A percentile compares a stretch with the other conserved stretches of the same genome.
phyloP scores from a whole-genome alignment of 2,113 vertebrate genomes.

The Herpailurus yagouaroundi region DNA sequence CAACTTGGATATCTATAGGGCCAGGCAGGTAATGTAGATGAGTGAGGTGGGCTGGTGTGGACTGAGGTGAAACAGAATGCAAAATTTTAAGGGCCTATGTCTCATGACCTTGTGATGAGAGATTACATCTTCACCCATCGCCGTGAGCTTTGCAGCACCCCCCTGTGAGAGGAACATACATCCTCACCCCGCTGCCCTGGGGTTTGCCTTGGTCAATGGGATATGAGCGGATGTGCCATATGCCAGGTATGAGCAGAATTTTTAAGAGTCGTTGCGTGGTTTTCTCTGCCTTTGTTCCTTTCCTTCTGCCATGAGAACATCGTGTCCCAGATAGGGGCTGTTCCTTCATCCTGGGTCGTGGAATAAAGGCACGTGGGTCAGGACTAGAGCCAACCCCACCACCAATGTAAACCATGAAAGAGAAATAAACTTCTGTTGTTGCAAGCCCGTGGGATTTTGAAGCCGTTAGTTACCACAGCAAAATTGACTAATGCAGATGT shows the following conservation, averaged over 20 bases:
- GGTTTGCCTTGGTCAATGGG: neutral
- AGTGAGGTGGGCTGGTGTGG: neutral
- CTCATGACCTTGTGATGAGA: neutral
- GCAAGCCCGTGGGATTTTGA: neutral
- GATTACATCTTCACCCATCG: neutral
- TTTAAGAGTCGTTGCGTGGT: neutral
- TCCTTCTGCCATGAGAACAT: neutral
- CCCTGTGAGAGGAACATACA: neutral
- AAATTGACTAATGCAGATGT: neutral
- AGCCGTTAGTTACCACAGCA: neutral
- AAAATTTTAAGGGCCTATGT: neutral
- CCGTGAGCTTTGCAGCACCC: neutral
- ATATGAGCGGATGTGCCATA: neutral
- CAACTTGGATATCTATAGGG: neutral
- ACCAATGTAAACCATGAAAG: neutral
- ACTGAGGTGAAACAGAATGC: neutral
- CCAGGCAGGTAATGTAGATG: neutral
- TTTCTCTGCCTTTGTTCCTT: neutral
- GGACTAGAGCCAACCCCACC: neutral
- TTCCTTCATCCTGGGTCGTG: neutral
- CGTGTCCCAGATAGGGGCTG: neutral
- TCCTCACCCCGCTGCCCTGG: neutral
- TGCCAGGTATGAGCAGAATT: neutral
- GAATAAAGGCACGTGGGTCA: neutral
- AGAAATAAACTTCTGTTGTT: neutral